These are phyloP conservation scores for Stegodyphus mimosarum DNA, from an alignment of 1,140 invertebrate species.

Conservation along the genomic window DNA sequence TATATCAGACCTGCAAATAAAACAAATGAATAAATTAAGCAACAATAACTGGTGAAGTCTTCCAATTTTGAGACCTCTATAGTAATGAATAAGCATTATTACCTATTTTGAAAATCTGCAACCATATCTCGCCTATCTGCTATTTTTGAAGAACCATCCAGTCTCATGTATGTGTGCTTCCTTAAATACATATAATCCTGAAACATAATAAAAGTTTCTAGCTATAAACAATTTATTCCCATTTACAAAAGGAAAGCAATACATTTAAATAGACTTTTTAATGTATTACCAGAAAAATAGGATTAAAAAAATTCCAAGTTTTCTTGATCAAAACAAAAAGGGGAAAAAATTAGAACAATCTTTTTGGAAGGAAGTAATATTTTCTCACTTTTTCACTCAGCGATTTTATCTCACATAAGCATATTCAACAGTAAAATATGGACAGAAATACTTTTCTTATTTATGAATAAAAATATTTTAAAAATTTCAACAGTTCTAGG, in stretches of 20 bases:
- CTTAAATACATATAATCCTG: conserved; percentile 94
- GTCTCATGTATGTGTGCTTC: conserved; percentile 90
- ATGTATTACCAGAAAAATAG: not conserved
- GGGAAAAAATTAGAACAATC: too few species aligned
- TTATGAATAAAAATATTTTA: too few species aligned
- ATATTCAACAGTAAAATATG: too few species aligned
- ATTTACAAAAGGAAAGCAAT: not conserved
- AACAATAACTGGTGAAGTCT: too few species aligned
- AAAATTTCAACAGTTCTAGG: too few species aligned
- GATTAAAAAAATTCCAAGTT: too few species aligned
- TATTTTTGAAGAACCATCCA: conserved; percentile 93
- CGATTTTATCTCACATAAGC: too few species aligned
- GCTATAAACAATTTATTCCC: too few species aligned
- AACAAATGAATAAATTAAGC: not conserved
- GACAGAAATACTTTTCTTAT: too few species aligned
- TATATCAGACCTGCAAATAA: conserved; percentile 78
- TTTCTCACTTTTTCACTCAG: too few species aligned
- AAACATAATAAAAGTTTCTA: not conserved
- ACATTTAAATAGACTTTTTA: conserved; percentile 1
- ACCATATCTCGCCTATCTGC: conserved; percentile 92
- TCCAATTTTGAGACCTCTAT: not conserved
- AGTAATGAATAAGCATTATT: not conserved
- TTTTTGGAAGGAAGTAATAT: too few species aligned
- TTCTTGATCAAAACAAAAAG: too few species aligned
- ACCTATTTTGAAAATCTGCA: conserved; percentile 84